Percentiles rank a stretch among this genome's conserved stretches.
phyloP scores from a whole-genome alignment of 2,113 vertebrate species.

The Mirza zaza region DNA sequence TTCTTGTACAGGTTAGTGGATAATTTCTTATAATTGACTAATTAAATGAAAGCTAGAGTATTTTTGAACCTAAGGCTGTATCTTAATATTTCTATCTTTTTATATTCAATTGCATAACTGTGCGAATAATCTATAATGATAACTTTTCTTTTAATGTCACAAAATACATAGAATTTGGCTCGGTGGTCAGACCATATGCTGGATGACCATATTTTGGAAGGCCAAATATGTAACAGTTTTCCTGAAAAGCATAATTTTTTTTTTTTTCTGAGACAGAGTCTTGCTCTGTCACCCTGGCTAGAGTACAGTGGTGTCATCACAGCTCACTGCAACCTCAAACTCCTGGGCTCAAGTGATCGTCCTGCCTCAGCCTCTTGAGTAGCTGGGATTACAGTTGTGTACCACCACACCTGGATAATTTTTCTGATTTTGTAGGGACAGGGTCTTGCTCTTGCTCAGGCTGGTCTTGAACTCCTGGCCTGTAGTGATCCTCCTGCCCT shows the following conservation, averaged over 20 bases:
- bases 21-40: constrained; percentile 54
- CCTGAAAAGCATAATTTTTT: background rate
- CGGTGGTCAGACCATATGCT: background rate
- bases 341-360: too few relatives aligned
- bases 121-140: background rate
- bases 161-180: background rate
- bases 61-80: constrained; percentile 56
- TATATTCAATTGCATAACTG: constrained; percentile 33
- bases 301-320: too few relatives aligned
- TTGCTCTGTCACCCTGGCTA: too few relatives aligned
- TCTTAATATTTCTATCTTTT: constrained; percentile 45
- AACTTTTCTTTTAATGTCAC: background rate
- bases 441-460: too few relatives aligned
- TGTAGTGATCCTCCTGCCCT: too few relatives aligned
- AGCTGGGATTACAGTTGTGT: too few relatives aligned
- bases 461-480: too few relatives aligned
- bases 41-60: constrained; percentile 48
- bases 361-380: too few relatives aligned
- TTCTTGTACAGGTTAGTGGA: constrained; percentile 59
- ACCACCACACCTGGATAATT: too few relatives aligned
- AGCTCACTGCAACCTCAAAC: too few relatives aligned
- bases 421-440: too few relatives aligned
- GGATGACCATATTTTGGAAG: background rate
- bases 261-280: too few relatives aligned
- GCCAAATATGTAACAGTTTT: background rate